Conservation (phyloP, 2,888 invertebrate species). For the Ceramica pisi region DNA sequence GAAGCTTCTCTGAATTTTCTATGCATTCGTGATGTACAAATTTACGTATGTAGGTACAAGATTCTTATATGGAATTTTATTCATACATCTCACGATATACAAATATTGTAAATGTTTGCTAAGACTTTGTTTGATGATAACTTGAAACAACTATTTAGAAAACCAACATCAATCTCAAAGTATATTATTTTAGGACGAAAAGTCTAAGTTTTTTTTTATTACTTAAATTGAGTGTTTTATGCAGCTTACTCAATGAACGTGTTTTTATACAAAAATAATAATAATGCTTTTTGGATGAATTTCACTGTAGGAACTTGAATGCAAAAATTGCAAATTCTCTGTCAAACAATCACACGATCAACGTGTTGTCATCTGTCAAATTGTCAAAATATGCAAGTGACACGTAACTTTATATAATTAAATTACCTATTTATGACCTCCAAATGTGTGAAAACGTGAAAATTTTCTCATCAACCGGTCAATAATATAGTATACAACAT, state of each 20-base stretch:
- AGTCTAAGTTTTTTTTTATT: background rate
- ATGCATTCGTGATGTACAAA: background rate
- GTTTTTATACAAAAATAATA: background rate
- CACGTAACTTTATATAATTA: conserved; percentile 89
- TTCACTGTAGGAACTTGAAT: conserved; percentile 25
- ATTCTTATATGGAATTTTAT: no score
- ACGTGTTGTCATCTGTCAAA: conserved; percentile 71
- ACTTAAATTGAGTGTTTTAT: background rate
- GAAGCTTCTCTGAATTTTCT: background rate
- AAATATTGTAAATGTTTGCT: no score
- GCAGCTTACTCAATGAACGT: background rate
- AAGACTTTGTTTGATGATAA: conserved; percentile 1
- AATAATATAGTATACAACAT: conserved; percentile 76
- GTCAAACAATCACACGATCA: conserved; percentile 59
- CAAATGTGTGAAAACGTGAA: conserved; percentile 88
- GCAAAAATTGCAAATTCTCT: conserved; percentile 53
- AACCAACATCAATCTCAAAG: background rate
- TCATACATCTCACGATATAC: no score
- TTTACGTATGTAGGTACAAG: background rate
- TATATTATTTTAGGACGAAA: background rate
- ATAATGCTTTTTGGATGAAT: conserved; percentile 7
- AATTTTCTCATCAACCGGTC: conserved; percentile 81
- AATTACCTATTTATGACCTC: conserved; percentile 89
- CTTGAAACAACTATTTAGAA: background rate
- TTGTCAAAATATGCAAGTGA: conserved; percentile 89